Evolutionary conservation across 2,888 invertebrate species (phyloP).

Genomic region (Rhodophaea formosa): DNA sequence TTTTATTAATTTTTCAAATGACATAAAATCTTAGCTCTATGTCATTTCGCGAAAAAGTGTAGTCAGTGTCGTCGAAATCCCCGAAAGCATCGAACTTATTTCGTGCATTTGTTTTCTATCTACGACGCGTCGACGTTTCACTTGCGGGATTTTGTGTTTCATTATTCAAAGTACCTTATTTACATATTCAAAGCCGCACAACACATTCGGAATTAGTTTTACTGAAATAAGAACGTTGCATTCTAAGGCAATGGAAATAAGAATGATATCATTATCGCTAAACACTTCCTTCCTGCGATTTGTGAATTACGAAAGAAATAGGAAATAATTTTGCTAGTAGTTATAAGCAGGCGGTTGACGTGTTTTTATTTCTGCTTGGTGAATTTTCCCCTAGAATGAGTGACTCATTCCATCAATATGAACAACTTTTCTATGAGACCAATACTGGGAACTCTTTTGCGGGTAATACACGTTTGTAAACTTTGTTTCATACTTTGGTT

Average conservation of each 20-base stretch:
- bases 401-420: too few species aligned
- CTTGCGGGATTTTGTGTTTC: constrained; percentile 25
- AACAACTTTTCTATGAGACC: too few species aligned
- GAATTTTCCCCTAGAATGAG: too few species aligned
- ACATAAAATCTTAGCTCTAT: neutral
- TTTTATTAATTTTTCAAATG: neutral
- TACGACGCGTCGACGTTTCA: constrained; percentile 44
- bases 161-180: constrained; percentile 14
- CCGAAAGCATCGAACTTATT: constrained; percentile 68
- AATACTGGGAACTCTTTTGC: too few species aligned
- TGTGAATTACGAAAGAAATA: too few species aligned
- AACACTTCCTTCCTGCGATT: too few species aligned
- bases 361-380: too few species aligned
- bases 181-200: constrained; percentile 16
- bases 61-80: constrained; percentile 21
- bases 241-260: neutral
- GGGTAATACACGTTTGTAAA: too few species aligned
- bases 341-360: too few species aligned
- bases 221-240: neutral
- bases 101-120: constrained; percentile 64
- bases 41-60: neutral
- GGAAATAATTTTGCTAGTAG: too few species aligned
- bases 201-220: constrained; percentile 4
- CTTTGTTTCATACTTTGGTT: too few species aligned
- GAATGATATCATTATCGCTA: neutral